phyloP scores from a whole-genome alignment of 2,113 vertebrate genomes.

The Trematomus loennbergii region DNA sequence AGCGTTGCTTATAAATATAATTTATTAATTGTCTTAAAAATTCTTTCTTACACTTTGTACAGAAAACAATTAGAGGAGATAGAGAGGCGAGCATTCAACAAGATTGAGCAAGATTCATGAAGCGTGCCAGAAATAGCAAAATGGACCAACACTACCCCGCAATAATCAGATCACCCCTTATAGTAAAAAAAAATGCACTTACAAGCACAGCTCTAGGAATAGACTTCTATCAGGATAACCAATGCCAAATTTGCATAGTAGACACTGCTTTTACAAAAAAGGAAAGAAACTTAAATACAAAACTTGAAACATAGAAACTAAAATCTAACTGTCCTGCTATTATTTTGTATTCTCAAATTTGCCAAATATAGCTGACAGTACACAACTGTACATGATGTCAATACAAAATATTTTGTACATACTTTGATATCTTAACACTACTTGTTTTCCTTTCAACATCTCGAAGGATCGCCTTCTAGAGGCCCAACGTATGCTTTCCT shows the following conservation, averaged over 20 bases:
- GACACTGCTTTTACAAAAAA: constrained; percentile 88
- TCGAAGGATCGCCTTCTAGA: constrained; percentile 42
- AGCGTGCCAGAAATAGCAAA: constrained; percentile 86
- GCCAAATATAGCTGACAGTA: constrained; percentile 79
- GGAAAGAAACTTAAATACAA: constrained; percentile 71
- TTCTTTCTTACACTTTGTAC: constrained; percentile 99
- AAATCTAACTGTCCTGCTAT: constrained; percentile 72
- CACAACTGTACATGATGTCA: constrained; percentile 78
- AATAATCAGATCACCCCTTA: constrained; percentile 80
- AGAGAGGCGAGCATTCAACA: constrained; percentile 90
- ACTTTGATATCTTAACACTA: constrained; percentile 75
- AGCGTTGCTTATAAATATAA: constrained; percentile 99
- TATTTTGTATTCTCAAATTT: constrained; percentile 70
- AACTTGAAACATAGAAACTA: constrained; percentile 79
- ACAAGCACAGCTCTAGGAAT: constrained; percentile 85
- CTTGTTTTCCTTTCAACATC: constrained; percentile 62
- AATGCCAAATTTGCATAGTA: constrained; percentile 95
- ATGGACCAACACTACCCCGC: constrained; percentile 83
- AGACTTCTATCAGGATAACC: constrained; percentile 86
- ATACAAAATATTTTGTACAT: constrained; percentile 69
- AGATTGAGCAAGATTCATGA: constrained; percentile 83
- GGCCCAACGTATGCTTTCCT: constrained; percentile 25
- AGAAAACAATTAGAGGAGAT: constrained; percentile 87
- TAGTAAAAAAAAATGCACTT: constrained; percentile 80
- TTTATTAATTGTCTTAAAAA: constrained; percentile 99